Percentiles rank a stretch among this genome's conserved stretches.
These are phyloP conservation scores for Athene noctua DNA, from an alignment of 2,113 vertebrate species.

Conservation along the genomic window DNA sequence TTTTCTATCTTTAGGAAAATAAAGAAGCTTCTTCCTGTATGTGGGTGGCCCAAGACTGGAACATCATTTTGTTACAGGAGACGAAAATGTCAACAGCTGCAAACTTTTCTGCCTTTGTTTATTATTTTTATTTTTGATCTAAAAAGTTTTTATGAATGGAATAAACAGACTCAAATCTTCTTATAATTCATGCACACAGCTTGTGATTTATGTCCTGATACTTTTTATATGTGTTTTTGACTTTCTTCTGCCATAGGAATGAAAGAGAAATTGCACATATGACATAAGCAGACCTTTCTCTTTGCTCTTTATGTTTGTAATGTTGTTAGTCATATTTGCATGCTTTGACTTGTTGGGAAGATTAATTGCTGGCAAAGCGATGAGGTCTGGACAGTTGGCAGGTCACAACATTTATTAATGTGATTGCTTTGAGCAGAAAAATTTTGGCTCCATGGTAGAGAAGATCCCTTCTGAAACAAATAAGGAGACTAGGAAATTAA, in stretches of 20 bases:
- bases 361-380: neutral
- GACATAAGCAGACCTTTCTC: neutral
- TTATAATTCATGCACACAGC: neutral
- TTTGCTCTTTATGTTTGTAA: neutral
- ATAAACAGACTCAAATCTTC: neutral
- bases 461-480: constrained; percentile 33
- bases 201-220: neutral
- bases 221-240: neutral
- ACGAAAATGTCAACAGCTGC: neutral
- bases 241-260: neutral
- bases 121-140: neutral
- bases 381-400: neutral
- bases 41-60: neutral
- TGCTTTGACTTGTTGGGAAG: neutral
- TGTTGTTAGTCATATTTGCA: neutral
- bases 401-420: constrained; percentile 4
- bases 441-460: constrained; percentile 28
- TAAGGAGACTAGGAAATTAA: constrained; percentile 42
- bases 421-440: neutral
- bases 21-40: neutral
- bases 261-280: neutral
- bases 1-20: neutral
- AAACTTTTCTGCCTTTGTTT: neutral
- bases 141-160: neutral
- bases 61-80: neutral